A percentile compares a stretch with the other conserved stretches of the same genome.
Conservation (phyloP, 2,797 vertebrate genomes). For the Onychomys arenicola region DNA sequence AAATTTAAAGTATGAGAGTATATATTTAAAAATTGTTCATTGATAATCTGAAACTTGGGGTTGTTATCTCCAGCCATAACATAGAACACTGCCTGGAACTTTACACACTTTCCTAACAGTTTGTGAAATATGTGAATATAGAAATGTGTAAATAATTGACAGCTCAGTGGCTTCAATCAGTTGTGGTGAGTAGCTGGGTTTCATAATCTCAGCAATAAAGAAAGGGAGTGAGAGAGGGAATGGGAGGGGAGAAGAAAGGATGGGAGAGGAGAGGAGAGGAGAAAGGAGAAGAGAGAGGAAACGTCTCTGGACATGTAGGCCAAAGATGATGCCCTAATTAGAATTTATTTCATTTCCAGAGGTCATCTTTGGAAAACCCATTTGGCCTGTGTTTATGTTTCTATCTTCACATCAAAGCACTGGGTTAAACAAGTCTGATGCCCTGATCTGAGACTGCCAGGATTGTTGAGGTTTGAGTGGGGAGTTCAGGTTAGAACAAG, state of each 20-base stretch:
- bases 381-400: conserved; percentile 31
- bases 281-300: neutral
- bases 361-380: neutral
- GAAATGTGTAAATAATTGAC: conserved; percentile 53
- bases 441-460: neutral
- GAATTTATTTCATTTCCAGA: neutral
- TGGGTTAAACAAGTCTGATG: conserved; percentile 21
- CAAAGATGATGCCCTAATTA: neutral
- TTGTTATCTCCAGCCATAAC: neutral
- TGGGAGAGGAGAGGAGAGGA: no score
- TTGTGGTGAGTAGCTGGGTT: neutral
- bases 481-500: neutral
- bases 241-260: neutral
- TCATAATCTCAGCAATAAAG: neutral
- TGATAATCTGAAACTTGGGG: conserved; percentile 43
- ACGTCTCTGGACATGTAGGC: neutral
- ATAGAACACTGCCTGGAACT: neutral
- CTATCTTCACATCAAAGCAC: neutral
- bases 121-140: conserved; percentile 40
- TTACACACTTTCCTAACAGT: neutral
- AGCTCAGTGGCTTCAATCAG: neutral
- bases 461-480: neutral
- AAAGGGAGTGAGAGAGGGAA: neutral
- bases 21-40: neutral
- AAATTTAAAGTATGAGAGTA: conserved; percentile 43